Evolutionary conservation across 1,140 invertebrate species (phyloP).

Genomic region (Pomacea maculata): DNA sequence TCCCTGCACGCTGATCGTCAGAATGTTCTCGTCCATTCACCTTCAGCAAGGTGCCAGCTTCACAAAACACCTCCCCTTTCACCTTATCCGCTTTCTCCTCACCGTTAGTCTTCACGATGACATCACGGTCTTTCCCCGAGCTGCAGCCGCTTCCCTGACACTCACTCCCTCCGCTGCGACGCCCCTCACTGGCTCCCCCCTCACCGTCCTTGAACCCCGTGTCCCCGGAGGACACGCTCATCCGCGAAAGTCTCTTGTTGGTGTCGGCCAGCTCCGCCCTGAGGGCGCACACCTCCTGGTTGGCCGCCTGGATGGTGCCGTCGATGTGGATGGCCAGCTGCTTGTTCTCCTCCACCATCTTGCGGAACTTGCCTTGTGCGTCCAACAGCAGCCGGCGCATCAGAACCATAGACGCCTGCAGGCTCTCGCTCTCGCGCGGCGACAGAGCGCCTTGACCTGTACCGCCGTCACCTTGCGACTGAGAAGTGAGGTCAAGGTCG

Average conservation of each 20-base stretch:
- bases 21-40: no score
- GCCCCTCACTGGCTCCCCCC: background rate
- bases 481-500: background rate
- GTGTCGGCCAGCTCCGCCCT: constrained; percentile 70
- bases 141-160: background rate
- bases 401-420: constrained; percentile 64
- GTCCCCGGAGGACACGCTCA: constrained; percentile 25
- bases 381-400: constrained; percentile 66
- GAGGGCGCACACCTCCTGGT: constrained; percentile 70
- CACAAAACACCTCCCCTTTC: background rate
- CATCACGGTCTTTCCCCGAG: background rate
- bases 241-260: constrained; percentile 63
- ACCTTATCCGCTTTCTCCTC: constrained; percentile 15
- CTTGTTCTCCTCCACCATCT: constrained; percentile 78
- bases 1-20: no score
- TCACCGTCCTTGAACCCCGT: background rate
- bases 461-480: background rate
- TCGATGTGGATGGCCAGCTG: constrained; percentile 73
- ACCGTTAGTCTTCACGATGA: background rate
- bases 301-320: constrained; percentile 72
- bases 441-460: constrained; percentile 32
- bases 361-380: constrained; percentile 73
- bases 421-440: constrained; percentile 56
- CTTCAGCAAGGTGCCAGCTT: no score
- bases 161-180: background rate